Evolutionary conservation across 1,140 invertebrate genomes (phyloP).

Genomic region (Rhysida immarginata): DNA sequence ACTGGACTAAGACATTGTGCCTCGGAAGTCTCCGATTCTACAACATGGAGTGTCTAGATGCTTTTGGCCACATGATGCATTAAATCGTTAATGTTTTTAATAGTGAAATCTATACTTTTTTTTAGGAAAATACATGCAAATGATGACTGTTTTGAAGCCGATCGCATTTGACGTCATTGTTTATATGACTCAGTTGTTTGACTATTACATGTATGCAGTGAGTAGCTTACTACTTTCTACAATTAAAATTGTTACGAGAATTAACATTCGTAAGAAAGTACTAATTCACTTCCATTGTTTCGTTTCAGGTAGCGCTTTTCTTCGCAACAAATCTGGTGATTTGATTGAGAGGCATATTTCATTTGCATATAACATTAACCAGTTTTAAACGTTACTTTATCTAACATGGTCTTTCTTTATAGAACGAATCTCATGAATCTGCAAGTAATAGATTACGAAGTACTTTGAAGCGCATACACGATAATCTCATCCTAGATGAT

Average conservation of each 20-base stretch:
- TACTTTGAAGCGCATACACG: conserved; percentile 56
- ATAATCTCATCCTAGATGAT: conserved; percentile 40
- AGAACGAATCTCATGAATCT: conserved; percentile 13
- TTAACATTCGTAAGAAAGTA: too few species aligned
- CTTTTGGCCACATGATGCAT: too few species aligned
- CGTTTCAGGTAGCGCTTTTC: too few species aligned
- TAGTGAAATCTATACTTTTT: neutral
- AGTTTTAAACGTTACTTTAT: too few species aligned
- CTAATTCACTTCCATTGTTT: too few species aligned
- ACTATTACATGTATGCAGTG: conserved; percentile 80
- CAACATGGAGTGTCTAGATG: neutral
- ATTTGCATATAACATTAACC: too few species aligned
- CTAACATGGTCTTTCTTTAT: too few species aligned
- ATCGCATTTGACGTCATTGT: conserved; percentile 82
- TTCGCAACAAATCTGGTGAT: too few species aligned
- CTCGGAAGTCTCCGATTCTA: too few species aligned
- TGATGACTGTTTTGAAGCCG: conserved; percentile 76
- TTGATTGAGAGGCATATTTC: too few species aligned
- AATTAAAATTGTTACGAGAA: too few species aligned
- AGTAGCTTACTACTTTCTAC: too few species aligned
- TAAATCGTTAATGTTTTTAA: conserved; percentile 5
- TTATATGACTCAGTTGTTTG: conserved; percentile 84
- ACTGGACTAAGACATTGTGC: neutral
- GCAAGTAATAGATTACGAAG: conserved; percentile 44
- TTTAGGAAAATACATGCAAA: conserved; percentile 53